Base-by-base conservation (phyloP, 2,888 invertebrate genomes). In the Oligia strigilis region DNA sequence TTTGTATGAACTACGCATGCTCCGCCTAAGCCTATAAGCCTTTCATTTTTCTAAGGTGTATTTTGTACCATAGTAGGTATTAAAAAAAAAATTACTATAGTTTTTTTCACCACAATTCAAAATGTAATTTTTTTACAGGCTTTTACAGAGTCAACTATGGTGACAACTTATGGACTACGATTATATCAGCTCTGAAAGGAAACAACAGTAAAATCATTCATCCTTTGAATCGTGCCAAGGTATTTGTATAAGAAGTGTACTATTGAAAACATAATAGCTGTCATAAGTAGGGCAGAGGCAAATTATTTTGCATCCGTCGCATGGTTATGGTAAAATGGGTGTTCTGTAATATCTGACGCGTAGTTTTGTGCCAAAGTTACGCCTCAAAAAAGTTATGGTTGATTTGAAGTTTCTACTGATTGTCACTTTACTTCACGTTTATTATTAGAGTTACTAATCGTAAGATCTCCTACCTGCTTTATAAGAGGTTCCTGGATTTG, bases 191-290 rank as follows among this genome's bases (percentile, higher is more conserved):
- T 52, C 91, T 98, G 5, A 95, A 95, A 82, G 92, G 91, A 2
- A 94, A 96, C 46, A 85, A 94, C 36, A 97, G 97, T 58, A 90
- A 92, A 74, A 91, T 90, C 5, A 98, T 98, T 79, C 97, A 98
- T 90, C 96, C 97, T 76, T 91, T 98, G 1, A 98, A 98, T 92
- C 97, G 98, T 90, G 98, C 98, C 1, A 98, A 99, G 95, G 96
- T 98, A 87, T 49, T 55, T 49, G 36, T 72, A 58, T 67, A 58
- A 55, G 23, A 64, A 29, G n/a, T 58, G n/a, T 62, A 52, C 55
- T 72, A 69, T 71, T 65, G 13, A 23, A 67, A 65, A 29, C n/a
- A 49, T 64, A 76, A 29, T 77, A 62, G 46, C 11, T 76, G 40
- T 75, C 8, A 46, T 11, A 4, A 17, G 6, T 29, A 23, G 29